phyloP scores from a whole-genome alignment of 1,140 invertebrate species.

The Drosophila tsacasi region DNA sequence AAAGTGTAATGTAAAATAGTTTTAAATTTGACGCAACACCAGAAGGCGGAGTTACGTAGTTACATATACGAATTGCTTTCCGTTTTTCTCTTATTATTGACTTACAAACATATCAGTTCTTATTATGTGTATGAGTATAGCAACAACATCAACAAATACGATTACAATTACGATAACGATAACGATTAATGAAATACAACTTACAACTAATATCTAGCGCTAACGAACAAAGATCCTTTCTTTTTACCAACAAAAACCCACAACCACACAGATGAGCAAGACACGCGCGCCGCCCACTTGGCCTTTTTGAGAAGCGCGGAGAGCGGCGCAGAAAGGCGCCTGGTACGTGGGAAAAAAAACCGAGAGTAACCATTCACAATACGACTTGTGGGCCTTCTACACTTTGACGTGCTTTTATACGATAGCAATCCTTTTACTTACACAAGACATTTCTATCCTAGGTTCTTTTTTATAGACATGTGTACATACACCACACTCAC shows the following conservation, averaged over 20 bases:
- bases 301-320: conserved; percentile 41
- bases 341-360: conserved; percentile 6
- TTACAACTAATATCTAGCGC: conserved; percentile 56
- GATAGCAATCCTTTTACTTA: conserved; percentile 60
- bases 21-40: conserved; percentile 60
- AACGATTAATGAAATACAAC: conserved; percentile 57
- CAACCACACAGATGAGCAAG: conserved; percentile 16
- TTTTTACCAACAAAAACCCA: conserved; percentile 46
- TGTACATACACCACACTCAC: conserved; percentile 70
- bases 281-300: conserved; percentile 11
- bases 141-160: conserved; percentile 54
- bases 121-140: conserved; percentile 69
- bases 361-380: conserved; percentile 23
- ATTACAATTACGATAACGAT: conserved; percentile 56
- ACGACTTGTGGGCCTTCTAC: conserved; percentile 62
- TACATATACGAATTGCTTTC: conserved; percentile 69
- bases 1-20: conserved; percentile 68
- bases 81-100: conserved; percentile 66
- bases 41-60: conserved; percentile 56
- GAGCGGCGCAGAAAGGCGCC: conserved; percentile 27
- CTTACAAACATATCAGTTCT: conserved; percentile 73
- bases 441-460: conserved; percentile 61
- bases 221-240: conserved; percentile 53
- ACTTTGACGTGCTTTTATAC: conserved; percentile 71
- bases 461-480: conserved; percentile 65